Conservation (phyloP, 1,140 invertebrate genomes). For the Pseudoatta argentina region DNA sequence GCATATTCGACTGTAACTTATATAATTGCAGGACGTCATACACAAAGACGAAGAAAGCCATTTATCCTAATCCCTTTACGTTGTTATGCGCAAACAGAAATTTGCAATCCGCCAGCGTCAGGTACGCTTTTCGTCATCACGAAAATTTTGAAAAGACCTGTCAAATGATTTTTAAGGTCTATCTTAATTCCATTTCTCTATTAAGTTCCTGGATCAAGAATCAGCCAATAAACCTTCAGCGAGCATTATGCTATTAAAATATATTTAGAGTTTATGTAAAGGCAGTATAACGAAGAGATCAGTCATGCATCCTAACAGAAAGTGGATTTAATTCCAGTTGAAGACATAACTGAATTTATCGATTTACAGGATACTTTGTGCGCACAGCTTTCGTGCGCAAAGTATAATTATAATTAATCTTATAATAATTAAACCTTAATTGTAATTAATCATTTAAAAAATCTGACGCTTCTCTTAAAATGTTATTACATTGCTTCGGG, state of each 20-base stretch:
- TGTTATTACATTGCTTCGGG: constrained; percentile 7
- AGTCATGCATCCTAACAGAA: not conserved
- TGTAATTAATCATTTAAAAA: constrained; percentile 46
- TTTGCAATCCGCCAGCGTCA: not conserved
- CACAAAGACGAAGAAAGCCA: constrained; percentile 17
- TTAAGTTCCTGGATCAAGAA: not conserved
- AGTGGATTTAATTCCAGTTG: not conserved
- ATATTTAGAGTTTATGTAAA: not conserved
- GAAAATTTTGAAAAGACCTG: constrained; percentile 6
- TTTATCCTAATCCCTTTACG: constrained; percentile 9
- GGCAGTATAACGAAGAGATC: not conserved
- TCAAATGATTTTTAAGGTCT: not conserved
- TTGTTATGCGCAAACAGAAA: constrained; percentile 25
- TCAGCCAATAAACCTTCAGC: constrained; percentile 4
- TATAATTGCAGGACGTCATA: constrained; percentile 25
- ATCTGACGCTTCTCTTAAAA: constrained; percentile 20
- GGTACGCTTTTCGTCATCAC: not conserved
- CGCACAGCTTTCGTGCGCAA: not conserved
- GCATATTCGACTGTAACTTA: not conserved
- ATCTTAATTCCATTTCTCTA: constrained; percentile 12
- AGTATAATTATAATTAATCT: too few relatives aligned
- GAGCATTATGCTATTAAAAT: not conserved
- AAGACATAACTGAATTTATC: constrained; percentile 22
- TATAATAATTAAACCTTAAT: not conserved
- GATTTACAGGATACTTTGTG: constrained; percentile 5